These are phyloP conservation scores for Lutraria lutraria DNA, from an alignment of 2,888 invertebrate genomes.

Conservation along the genomic window DNA sequence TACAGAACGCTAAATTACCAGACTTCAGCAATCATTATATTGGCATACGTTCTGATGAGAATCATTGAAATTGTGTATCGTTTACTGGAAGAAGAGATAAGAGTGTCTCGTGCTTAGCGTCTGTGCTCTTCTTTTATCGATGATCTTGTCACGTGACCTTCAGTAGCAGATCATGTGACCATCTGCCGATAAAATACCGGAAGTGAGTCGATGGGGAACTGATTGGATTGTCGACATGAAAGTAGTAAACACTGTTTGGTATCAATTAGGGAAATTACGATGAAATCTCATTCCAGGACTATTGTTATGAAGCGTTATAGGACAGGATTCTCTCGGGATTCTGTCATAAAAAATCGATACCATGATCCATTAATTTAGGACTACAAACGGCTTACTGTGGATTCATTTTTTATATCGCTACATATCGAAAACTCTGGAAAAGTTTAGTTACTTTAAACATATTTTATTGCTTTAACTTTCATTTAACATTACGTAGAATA, in stretches of 20 bases:
- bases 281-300: neutral
- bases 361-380: too few species aligned
- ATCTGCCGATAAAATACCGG: neutral
- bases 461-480: too few species aligned
- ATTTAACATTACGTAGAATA: too few species aligned
- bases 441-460: too few species aligned
- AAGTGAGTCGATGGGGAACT: neutral
- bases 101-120: neutral
- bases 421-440: too few species aligned
- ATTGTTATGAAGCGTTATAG: too few species aligned
- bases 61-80: neutral
- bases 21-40: constrained; percentile 4
- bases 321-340: too few species aligned
- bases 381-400: too few species aligned
- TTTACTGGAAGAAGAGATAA: constrained; percentile 2
- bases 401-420: too few species aligned
- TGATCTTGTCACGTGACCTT: neutral
- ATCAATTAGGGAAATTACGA: neutral
- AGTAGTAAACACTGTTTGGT: neutral
- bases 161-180: neutral
- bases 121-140: neutral
- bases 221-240: neutral
- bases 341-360: too few species aligned
- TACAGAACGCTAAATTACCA: neutral
- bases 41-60: neutral